Evolutionary conservation across 2,113 vertebrate species (phyloP), one percentile per base, ranked within the genome.

Genomic region (Collichthys lucidus): DNA sequence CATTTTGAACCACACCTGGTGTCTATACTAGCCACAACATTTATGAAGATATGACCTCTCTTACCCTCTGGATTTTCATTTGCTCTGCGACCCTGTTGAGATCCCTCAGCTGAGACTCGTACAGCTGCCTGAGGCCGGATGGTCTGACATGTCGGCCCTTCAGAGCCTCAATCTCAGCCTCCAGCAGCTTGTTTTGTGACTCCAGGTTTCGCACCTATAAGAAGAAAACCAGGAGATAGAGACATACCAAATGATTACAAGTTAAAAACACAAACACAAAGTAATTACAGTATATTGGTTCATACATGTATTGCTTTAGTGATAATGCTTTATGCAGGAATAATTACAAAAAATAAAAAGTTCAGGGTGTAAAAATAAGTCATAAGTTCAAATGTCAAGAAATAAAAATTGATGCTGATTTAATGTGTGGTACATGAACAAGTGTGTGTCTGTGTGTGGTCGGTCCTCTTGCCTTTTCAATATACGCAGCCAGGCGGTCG

Each of bases 401-500:
- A 19, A 26, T 5, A 1, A 46, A 52, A 4, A 50, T 0, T 11
- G 0, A 73, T 3, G 4, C 44, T 57, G 52, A 59, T 65, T 66
- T 59, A 20, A 26, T 2, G 17, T 24, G 19, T 24, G 4, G 22
- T 12, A 22, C 22, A 53, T n/a, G 16, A 22, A 7, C 5, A 24
- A 42, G 26, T 22, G 26, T 71, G 10, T 47, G 44, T 68, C 11
- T 71, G 6, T 67, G 17, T 73, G 5, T 47, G 4, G 15, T 17
- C 47, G 15, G 2, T 26, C 0, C 9, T 71, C 89, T 88, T 89
- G 83, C 93, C 91, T 95, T 95, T 89, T 94, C 94, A 6, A 94
- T 92, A 66, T 95, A 95, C 4, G 63, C 85, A 4, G 94, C 94
- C 86, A 96, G 84, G 1, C 94, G 92, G 78, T 96, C 95, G 17